Evolutionary conservation across 30 jellyfish, hydroid and myxozoan genomes (phyloP), one percentile per base, ranked within the genome.

Genomic region (Sanderia malayensis): DNA sequence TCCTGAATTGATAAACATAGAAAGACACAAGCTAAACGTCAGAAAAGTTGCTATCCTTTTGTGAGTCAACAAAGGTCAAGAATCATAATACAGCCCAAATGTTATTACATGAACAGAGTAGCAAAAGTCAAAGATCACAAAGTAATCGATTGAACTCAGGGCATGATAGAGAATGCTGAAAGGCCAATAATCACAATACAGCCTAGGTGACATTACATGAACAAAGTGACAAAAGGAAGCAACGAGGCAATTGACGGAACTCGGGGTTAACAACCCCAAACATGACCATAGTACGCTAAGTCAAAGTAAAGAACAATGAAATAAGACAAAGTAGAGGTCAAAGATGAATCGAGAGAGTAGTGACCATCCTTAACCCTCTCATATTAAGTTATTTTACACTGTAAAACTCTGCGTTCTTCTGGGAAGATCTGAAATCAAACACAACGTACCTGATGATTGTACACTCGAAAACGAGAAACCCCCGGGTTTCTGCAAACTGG

Each of bases 381-480:
- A n/a, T n/a, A n/a, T n/a, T n/a, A n/a, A n/a, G n/a, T n/a, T n/a
- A n/a, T n/a, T n/a, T n/a, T n/a, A n/a, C n/a, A n/a, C n/a, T n/a
- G n/a, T n/a, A n/a, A n/a, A n/a, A n/a, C n/a, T n/a, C n/a, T n/a
- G n/a, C n/a, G n/a, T n/a, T n/a, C n/a, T n/a, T n/a, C n/a, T n/a
- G n/a, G n/a, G n/a, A n/a, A n/a, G n/a, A n/a, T n/a, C n/a, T n/a
- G n/a, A n/a, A n/a, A n/a, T n/a, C n/a, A n/a, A n/a, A n/a, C n/a
- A 19, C n/a, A 57, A 19, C 6, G 68, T n/a, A 57, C 77, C 86
- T 8, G 59, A 77, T 4, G 64, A 15, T 18, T 15, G 27, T 49
- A 58, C 86, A 61, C 89, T 70, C 11, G 73, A 77, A 64, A 77
- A 77, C 24, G 89, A 77, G 28, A 77, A 77, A 24, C 73, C 17